Conservation (phyloP, 2,113 vertebrate species). For the Indicator indicator region DNA sequence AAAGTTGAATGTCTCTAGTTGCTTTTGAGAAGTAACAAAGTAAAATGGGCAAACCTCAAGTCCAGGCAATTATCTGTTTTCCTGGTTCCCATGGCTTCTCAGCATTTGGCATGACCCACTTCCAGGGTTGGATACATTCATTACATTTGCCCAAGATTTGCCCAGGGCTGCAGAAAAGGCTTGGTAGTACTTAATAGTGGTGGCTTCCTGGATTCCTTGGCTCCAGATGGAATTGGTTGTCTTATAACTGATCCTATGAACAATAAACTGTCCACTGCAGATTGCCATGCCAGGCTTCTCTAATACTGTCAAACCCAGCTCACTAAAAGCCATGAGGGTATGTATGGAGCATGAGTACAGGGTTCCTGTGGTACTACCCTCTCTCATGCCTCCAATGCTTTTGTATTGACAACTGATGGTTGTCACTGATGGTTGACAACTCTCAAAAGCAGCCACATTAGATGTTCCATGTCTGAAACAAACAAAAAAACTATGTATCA, state of each 20-base stretch:
- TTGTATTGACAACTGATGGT: neutral
- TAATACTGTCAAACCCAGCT: neutral
- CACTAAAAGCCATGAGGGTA: neutral
- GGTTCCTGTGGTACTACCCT: neutral
- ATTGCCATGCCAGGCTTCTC: neutral
- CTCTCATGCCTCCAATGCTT: neutral
- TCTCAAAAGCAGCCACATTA: neutral
- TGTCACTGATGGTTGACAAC: neutral
- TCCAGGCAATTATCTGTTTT: neutral
- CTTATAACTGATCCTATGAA: neutral
- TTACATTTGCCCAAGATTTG: neutral
- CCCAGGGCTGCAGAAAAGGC: neutral
- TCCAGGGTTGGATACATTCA: neutral
- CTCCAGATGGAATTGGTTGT: neutral
- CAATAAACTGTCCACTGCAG: neutral
- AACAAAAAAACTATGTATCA: accelerated
- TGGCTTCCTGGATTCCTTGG: neutral
- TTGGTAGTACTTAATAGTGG: neutral
- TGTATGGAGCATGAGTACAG: neutral
- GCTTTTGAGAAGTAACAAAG: neutral
- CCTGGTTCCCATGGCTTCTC: neutral
- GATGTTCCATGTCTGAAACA: neutral
- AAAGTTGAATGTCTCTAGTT: neutral
- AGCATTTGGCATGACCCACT: neutral
- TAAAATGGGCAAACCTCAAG: neutral